phyloP scores from a whole-genome alignment of 2,888 invertebrate species.

The Spisula subtruncata region DNA sequence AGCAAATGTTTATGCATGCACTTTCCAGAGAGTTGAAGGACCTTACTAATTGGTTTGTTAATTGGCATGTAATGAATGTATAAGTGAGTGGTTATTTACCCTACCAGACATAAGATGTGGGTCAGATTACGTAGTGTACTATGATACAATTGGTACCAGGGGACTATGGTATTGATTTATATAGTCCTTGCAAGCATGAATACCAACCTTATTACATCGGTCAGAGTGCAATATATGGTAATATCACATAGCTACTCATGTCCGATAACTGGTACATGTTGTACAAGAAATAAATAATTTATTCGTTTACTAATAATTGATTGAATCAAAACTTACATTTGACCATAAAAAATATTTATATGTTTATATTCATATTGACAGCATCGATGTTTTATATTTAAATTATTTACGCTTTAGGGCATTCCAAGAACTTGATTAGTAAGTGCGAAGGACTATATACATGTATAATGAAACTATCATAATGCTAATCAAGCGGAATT shows the following conservation, averaged over 20 bases:
- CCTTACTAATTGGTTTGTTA: neutral
- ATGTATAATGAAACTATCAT: too few species aligned
- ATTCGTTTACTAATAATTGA: too few species aligned
- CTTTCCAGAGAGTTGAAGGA: neutral
- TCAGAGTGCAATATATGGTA: neutral
- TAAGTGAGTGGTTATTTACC: neutral
- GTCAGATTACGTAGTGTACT: neutral
- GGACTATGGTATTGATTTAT: conserved; percentile 30
- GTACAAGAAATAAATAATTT: too few species aligned
- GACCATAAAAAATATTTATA: too few species aligned
- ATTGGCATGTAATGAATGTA: neutral
- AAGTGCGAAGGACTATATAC: too few species aligned
- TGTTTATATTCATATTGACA: too few species aligned
- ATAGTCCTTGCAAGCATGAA: conserved; percentile 24
- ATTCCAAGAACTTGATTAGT: too few species aligned
- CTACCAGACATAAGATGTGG: neutral
- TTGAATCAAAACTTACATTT: too few species aligned
- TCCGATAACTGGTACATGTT: neutral
- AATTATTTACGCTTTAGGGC: too few species aligned
- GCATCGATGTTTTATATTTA: too few species aligned
- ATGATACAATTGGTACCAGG: neutral
- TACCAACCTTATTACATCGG: neutral
- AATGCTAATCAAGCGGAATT: too few species aligned
- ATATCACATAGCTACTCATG: neutral
- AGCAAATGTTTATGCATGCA: too few species aligned